Percentiles rank a stretch among this genome's conserved stretches.
Conservation (phyloP, 2,797 vertebrate genomes). For the Sarcoramphus papa region DNA sequence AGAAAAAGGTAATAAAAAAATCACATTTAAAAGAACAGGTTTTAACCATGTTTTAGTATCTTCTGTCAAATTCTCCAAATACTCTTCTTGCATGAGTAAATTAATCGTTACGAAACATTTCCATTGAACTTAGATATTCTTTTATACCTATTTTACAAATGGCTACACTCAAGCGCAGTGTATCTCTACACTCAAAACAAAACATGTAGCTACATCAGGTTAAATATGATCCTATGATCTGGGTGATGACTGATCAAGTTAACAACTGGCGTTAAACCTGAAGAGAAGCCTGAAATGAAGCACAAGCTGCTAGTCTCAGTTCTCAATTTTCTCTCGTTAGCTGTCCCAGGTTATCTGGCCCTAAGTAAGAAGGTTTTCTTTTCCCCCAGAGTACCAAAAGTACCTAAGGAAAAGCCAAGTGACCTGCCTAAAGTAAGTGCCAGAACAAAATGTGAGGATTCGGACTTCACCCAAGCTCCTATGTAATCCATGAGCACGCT, state of each 20-base stretch:
- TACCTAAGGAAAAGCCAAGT: neutral
- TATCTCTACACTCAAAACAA: neutral
- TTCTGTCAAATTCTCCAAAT: neutral
- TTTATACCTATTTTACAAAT: neutral
- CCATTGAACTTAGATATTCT: neutral
- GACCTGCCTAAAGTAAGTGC: neutral
- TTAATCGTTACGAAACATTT: neutral
- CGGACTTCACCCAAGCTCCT: neutral
- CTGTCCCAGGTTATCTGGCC: neutral
- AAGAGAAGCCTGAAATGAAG: slow-evolving; percentile 1
- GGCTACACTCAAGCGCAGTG: neutral
- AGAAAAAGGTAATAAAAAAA: neutral
- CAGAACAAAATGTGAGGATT: neutral
- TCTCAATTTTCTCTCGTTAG: neutral
- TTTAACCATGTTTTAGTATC: slow-evolving; percentile 7
- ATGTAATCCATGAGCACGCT: fast-evolving
- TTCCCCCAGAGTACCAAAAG: neutral
- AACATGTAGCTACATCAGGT: neutral
- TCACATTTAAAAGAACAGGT: neutral
- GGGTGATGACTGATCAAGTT: neutral
- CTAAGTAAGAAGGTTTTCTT: neutral
- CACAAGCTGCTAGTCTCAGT: neutral
- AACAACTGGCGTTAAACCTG: neutral
- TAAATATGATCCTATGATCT: neutral
- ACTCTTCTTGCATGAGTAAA: neutral